Evolutionary conservation across 2,888 invertebrate genomes (phyloP).

Genomic region (Celastrina argiolus): DNA sequence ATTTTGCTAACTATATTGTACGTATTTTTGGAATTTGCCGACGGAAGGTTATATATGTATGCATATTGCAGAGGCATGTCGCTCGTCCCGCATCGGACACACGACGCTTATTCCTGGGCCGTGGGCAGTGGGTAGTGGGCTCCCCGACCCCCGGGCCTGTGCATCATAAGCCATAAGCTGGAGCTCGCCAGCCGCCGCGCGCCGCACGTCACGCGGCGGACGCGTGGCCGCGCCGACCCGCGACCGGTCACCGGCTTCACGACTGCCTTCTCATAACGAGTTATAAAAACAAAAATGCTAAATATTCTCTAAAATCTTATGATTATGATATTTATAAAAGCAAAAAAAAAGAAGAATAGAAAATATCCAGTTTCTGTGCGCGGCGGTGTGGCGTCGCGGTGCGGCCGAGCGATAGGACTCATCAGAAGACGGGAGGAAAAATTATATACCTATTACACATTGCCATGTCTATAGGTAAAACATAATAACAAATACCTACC

Average conservation of each 20-base stretch:
- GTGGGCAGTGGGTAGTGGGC: background rate
- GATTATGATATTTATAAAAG: background rate
- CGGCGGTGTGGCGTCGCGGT: background rate
- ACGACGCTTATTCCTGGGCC: too few species aligned
- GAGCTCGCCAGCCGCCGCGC: background rate
- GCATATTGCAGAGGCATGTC: too few species aligned
- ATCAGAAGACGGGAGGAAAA: too few species aligned
- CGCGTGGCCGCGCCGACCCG: background rate
- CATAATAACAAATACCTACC: too few species aligned
- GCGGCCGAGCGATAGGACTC: too few species aligned
- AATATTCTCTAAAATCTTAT: background rate
- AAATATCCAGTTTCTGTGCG: background rate
- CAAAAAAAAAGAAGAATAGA: background rate
- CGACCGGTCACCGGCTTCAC: background rate
- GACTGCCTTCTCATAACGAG: background rate
- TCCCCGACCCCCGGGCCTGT: background rate
- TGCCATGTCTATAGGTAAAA: too few species aligned
- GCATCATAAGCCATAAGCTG: background rate
- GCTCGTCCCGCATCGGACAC: too few species aligned
- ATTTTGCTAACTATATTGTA: too few species aligned
- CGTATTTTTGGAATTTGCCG: too few species aligned
- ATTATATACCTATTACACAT: too few species aligned
- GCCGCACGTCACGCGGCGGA: background rate
- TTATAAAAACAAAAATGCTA: background rate
- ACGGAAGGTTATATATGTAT: too few species aligned